Evolutionary conservation across 1,140 invertebrate genomes (phyloP).

Genomic region (Hormaphis cornu): DNA sequence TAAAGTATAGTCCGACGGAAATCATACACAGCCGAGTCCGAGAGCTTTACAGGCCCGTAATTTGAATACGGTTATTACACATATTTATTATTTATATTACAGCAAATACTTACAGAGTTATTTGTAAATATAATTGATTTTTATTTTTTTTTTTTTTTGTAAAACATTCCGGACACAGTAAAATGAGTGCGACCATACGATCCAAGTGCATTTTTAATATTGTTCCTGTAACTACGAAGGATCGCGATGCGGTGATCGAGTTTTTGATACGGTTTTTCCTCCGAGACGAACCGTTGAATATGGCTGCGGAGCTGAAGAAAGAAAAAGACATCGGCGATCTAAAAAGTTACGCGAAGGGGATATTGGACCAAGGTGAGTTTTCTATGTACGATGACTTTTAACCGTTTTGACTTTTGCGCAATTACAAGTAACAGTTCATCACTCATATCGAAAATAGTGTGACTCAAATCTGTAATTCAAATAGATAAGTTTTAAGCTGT

Average conservation of each 20-base stretch:
- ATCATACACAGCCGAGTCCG: too few species aligned
- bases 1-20: too few species aligned
- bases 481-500: too few species aligned
- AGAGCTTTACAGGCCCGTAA: too few species aligned
- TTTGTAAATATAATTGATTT: neutral
- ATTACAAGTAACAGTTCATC: too few species aligned
- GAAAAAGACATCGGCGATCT: slow-evolving; percentile 32
- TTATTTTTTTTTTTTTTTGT: neutral
- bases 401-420: too few species aligned
- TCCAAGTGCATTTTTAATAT: slow-evolving; percentile 23
- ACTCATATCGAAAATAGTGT: too few species aligned
- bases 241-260: slow-evolving; percentile 46
- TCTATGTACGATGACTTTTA: too few species aligned
- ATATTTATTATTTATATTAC: too few species aligned
- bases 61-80: too few species aligned
- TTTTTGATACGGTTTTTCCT: slow-evolving; percentile 57
- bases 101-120: too few species aligned
- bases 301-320: slow-evolving; percentile 51
- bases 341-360: neutral
- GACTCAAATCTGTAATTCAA: too few species aligned
- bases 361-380: neutral
- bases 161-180: neutral
- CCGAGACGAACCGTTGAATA: slow-evolving; percentile 59
- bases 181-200: neutral
- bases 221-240: slow-evolving; percentile 41